These are phyloP conservation scores for Oreortyx pictus DNA, from an alignment of 2,797 vertebrate genomes.

Conservation along the genomic window DNA sequence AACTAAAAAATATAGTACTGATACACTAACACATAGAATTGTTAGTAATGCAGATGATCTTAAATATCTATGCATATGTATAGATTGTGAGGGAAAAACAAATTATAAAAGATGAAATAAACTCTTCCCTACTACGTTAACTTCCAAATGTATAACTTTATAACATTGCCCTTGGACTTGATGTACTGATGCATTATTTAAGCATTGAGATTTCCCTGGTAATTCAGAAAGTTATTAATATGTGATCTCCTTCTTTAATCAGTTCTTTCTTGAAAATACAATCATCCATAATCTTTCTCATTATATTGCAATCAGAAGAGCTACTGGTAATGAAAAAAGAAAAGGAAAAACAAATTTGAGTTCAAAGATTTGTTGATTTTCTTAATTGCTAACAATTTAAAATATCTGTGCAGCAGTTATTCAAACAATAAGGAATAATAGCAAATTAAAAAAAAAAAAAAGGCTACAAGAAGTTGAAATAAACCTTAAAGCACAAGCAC, in stretches of 20 bases:
- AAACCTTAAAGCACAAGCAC: not conserved
- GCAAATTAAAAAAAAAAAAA: not conserved
- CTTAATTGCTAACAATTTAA: conserved; percentile 3
- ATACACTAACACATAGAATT: not conserved
- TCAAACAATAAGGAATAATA: not conserved
- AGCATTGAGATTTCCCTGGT: not conserved
- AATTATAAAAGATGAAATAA: not conserved
- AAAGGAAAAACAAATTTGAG: not conserved
- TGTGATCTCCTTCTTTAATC: conserved; percentile 4
- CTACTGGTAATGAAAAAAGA: not conserved
- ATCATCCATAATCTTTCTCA: not conserved
- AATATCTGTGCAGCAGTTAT: not conserved
- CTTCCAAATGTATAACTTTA: not conserved
- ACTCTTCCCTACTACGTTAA: not conserved
- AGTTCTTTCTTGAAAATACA: conserved; percentile 32
- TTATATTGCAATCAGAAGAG: conserved; percentile 6
- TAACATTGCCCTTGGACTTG: not conserved
- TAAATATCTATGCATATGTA: not conserved
- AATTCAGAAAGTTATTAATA: not conserved
- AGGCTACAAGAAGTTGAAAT: not conserved
- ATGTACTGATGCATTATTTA: conserved; percentile 42
- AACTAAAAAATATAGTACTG: not conserved
- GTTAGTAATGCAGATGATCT: not conserved
- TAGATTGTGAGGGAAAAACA: not conserved
- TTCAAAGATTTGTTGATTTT: not conserved